Evolutionary conservation across 2,888 invertebrate species (phyloP), one percentile per base, ranked within the genome.

Genomic region (Minunthozetes semirufus): DNA sequence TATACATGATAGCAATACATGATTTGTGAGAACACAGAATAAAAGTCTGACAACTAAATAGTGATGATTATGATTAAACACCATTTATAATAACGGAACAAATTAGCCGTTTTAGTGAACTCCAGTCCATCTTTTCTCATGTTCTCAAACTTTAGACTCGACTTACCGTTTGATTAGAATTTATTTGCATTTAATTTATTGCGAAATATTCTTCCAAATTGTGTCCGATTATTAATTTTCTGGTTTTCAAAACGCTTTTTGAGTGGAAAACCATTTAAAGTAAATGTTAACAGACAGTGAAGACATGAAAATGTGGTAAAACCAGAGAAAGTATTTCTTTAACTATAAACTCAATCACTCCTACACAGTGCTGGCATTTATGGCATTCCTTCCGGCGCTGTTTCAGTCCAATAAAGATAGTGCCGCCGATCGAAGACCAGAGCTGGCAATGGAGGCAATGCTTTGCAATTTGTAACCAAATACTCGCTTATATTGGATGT

Each of bases 331-430:
- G 27, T 63, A 22, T 68, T 42, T 38, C 46, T 68, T 68, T 68
- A 68, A 68, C 68, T 68, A 68, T 68, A 68, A 63, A 33, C 33
- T 29, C 9, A 22, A 33, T 29, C n/a, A 68, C 42, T 68, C 38
- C 68, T 68, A 29, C 61, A 61, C 42, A 38, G 13, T 17, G 38
- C 68, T 68, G 68, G 68, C 68, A 68, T 68, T 68, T 68, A 68
- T 68, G 9, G 68, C 68, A 68, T 68, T 68, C 68, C 68, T 63
- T 68, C 68, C 68, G 68, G 68, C 68, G n/a, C 68, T 68, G 68
- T 68, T 33, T 33, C 61, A 68, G 42, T 68, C 68, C 68, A 68
- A 68, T 68, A 68, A 68, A 42, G 33, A 38, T 42, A 19, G 22
- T 68, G 68, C 68, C 68, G 68, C 38, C 68, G 22, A 1, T 68